Base-by-base conservation (phyloP, 64 coral and sea anemone species). In the Cladopsammia gracilis region DNA sequence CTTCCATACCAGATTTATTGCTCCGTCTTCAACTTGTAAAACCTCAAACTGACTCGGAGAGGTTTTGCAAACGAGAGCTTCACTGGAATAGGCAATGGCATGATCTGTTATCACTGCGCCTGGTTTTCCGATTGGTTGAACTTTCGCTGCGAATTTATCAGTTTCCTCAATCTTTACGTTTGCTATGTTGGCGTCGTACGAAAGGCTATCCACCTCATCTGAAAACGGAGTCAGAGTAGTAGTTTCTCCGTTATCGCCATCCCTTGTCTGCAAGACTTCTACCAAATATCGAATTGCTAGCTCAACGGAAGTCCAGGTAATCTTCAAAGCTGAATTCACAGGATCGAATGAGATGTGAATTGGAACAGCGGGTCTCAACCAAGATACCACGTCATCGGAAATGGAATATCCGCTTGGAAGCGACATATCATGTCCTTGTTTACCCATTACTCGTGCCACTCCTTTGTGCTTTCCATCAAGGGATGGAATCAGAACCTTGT, bases 401-500 rank as follows among this genome's bases (percentile, higher is more conserved):
- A 80, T 43, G 51, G 77, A 80, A 58, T 18, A 80, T 10, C 50
- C 77, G 56, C 77, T 59, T 80, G 77, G 77, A 58, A 80, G 77
- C 1, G 12, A 47, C 20, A 80, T 19, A 58, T 2, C 25, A 22
- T 80, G 9, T 7, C 6, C 52, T 49, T 80, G 77, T 10, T 10
- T 62, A 23, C 47, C 52, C 7, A 9, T 25, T 9, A 80, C 34
- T 20, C 56, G 77, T 58, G 77, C 77, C 19, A 58, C 77, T 15
- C 77, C 77, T 80, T 49, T 80, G 77, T 80, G 25, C 18, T 15
- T 6, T 57, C 51, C 58, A 58, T 80, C 77, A 51, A 58, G 19
- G 49, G 77, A 80, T 7, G 7, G 20, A 43, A 26, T 58, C 53
- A 80, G 15, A 2, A 80, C 77, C 56, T 51, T 80, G 11, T 80